These are phyloP conservation scores for Hippocampus guttulatus DNA, from an alignment of 2,113 vertebrate species.

Conservation along the genomic window DNA sequence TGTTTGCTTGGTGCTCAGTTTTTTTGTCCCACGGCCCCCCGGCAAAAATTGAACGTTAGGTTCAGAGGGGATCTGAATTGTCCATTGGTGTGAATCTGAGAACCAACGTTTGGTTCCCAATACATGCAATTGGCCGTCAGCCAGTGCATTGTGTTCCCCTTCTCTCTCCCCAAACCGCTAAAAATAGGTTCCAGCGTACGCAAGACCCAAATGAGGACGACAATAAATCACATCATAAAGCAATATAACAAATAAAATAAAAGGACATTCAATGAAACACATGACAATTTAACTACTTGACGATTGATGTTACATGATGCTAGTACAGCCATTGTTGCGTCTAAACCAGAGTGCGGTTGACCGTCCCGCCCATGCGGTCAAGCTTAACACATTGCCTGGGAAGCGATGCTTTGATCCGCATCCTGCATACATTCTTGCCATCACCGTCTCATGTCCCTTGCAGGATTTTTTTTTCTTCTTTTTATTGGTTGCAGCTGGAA, in stretches of 20 bases:
- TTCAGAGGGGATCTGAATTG: too few relatives aligned
- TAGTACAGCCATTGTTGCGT: not conserved
- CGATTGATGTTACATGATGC: not conserved
- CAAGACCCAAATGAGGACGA: too few relatives aligned
- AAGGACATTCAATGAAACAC: not conserved
- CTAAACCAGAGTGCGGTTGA: not conserved
- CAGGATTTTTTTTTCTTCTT: constrained; percentile 25
- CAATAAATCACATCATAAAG: not conserved
- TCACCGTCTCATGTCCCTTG: constrained; percentile 53
- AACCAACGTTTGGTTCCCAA: too few relatives aligned
- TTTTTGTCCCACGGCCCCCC: too few relatives aligned
- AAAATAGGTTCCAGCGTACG: too few relatives aligned
- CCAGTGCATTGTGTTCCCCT: too few relatives aligned
- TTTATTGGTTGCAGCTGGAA: constrained; percentile 61
- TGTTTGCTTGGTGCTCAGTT: too few relatives aligned
- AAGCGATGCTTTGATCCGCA: constrained; percentile 56
- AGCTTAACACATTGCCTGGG: constrained; percentile 38
- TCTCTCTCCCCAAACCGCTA: too few relatives aligned
- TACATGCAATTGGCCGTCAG: too few relatives aligned
- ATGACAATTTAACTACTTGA: not conserved
- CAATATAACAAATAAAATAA: not conserved
- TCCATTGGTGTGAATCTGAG: too few relatives aligned
- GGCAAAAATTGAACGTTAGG: too few relatives aligned
- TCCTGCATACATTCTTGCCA: constrained; percentile 56
- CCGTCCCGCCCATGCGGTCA: constrained; percentile 34